phyloP scores from a whole-genome alignment of 2,113 vertebrate species.

The Perca fluviatilis region DNA sequence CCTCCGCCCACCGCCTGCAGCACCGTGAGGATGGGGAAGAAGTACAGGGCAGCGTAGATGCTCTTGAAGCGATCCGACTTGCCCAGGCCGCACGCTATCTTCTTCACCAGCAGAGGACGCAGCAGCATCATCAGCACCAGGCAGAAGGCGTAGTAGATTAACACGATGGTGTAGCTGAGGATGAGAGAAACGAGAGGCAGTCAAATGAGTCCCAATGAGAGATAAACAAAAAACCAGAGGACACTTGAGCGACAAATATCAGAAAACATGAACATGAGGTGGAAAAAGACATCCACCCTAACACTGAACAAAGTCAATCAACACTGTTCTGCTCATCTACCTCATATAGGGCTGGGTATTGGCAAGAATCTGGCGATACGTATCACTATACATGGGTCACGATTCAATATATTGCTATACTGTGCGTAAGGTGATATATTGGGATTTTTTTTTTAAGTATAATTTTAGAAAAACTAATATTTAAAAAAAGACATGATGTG shows the following conservation, averaged over 20 bases:
- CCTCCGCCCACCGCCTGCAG: conserved; percentile 97
- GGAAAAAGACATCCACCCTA: not conserved
- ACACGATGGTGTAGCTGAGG: conserved; percentile 94
- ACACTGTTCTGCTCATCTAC: no score
- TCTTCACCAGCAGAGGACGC: conserved; percentile 96
- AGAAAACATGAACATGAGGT: not conserved
- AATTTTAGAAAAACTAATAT: no score
- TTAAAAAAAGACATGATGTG: no score
- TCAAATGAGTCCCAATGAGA: not conserved
- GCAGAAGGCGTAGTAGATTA: conserved; percentile 98
- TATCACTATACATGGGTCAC: no score
- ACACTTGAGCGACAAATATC: not conserved
- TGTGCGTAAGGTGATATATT: no score
- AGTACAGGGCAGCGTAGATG: conserved; percentile 97
- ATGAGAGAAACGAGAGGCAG: not conserved
- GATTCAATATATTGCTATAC: no score
- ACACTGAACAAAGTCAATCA: no score
- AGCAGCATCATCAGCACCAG: conserved; percentile 97
- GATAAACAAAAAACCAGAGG: no score
- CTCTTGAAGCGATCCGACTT: conserved; percentile 97
- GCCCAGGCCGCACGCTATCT: conserved; percentile 95
- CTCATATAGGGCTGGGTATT: no score
- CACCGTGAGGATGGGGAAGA: conserved; percentile 96
- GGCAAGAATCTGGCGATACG: no score
- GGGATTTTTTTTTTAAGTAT: no score